phyloP scores from a whole-genome alignment of 2,888 invertebrate genomes.

The Tetrapedia diversipes region DNA sequence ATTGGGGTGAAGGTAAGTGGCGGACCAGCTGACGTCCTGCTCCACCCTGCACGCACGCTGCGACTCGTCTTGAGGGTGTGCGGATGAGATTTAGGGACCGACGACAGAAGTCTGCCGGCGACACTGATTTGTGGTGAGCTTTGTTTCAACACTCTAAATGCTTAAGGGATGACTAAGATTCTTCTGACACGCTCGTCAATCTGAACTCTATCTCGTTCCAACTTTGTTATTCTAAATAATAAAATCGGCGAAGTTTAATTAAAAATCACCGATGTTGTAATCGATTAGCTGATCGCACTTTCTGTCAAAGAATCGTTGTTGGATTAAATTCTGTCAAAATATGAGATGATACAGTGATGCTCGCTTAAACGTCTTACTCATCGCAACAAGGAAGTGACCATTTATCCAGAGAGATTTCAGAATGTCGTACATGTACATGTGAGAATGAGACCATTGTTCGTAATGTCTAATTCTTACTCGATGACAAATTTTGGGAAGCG shows the following conservation, averaged over 20 bases:
- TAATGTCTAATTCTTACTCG: too few species aligned
- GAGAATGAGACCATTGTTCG: too few species aligned
- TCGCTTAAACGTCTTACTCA: too few species aligned
- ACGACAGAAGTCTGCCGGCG: constrained; percentile 81
- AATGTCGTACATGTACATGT: too few species aligned
- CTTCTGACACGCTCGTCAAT: constrained; percentile 41
- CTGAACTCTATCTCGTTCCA: neutral
- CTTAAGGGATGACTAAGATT: constrained; percentile 59
- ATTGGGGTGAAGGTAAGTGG: constrained; percentile 84
- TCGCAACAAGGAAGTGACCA: too few species aligned
- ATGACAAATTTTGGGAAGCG: too few species aligned
- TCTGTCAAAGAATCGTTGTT: too few species aligned
- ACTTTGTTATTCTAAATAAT: neutral
- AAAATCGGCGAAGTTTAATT: neutral
- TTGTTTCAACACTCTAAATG: constrained; percentile 80
- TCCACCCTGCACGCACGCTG: constrained; percentile 81
- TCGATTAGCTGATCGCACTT: neutral
- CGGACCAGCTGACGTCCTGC: constrained; percentile 85
- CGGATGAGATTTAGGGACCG: constrained; percentile 83
- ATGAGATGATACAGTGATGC: too few species aligned
- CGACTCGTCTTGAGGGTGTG: constrained; percentile 82
- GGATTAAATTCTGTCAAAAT: too few species aligned
- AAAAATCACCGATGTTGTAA: neutral
- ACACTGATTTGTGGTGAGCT: constrained; percentile 83
- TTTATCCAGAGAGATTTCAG: too few species aligned